A percentile compares a stretch with the other conserved stretches of the same genome.
These are phyloP conservation scores for Notolepis coatsorum DNA, from an alignment of 2,797 vertebrate species.

Conservation along the genomic window DNA sequence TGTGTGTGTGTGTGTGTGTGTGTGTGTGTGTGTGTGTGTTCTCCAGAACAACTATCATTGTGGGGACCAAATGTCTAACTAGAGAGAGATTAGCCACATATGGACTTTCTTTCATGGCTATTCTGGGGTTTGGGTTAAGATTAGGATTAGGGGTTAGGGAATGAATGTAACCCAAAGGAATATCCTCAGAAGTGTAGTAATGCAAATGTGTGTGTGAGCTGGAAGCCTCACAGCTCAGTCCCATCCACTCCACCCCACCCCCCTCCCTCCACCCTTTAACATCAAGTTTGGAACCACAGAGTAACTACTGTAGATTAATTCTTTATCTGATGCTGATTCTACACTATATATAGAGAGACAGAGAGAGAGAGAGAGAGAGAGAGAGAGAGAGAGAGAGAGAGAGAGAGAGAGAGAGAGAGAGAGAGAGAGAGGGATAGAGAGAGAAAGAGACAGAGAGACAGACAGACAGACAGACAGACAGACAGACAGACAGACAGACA, in stretches of 20 bases:
- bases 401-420: neutral
- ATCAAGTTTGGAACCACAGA: conserved; percentile 55
- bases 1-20: neutral
- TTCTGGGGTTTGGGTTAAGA: too few species aligned
- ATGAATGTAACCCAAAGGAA: too few species aligned
- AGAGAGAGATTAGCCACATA: too few species aligned
- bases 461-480: neutral
- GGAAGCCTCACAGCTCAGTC: too few species aligned
- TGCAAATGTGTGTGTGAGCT: too few species aligned
- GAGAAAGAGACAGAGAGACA: neutral
- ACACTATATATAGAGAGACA: conserved; percentile 20
- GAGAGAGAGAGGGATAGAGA: neutral
- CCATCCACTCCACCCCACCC: too few species aligned
- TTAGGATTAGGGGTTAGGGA: too few species aligned
- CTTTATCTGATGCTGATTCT: conserved; percentile 55
- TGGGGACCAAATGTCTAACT: neutral
- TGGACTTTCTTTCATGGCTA: too few species aligned
- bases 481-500: neutral
- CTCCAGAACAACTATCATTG: too few species aligned
- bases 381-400: neutral
- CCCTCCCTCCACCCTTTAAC: too few species aligned
- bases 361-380: neutral
- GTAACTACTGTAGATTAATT: conserved; percentile 54
- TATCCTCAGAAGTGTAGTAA: too few species aligned
- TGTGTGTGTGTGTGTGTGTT: conserved; percentile 22